Conservation (phyloP, 2,797 vertebrate genomes). For the Acridotheres tristis region DNA sequence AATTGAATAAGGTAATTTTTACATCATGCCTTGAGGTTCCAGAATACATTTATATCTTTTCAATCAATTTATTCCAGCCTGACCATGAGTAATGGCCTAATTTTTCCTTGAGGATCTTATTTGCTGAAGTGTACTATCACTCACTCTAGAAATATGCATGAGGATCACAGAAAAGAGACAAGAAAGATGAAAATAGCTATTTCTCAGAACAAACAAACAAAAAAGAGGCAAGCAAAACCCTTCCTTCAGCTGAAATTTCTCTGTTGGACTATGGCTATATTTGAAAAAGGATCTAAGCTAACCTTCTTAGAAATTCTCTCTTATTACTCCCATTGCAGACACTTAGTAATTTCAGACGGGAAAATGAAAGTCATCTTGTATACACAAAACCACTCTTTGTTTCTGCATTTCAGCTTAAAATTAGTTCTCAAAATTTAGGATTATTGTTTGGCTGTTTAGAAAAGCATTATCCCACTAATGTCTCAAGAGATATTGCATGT, state of each 20-base stretch:
- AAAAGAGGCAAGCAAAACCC: not conserved
- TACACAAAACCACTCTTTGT: not conserved
- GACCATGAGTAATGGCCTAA: conserved; percentile 12
- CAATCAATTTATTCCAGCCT: not conserved
- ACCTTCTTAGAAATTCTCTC: not conserved
- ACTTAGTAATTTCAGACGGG: not conserved
- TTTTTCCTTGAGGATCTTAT: conserved; percentile 1
- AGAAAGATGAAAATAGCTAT: not conserved
- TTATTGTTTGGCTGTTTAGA: not conserved
- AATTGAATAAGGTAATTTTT: conserved; percentile 7
- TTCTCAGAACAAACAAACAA: not conserved
- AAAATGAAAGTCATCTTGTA: not conserved
- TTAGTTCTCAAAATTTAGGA: conserved; percentile 17
- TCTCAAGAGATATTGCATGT: not conserved
- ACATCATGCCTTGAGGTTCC: not conserved
- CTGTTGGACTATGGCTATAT: not conserved
- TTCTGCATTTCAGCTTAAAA: conserved; percentile 36
- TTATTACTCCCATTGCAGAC: not conserved
- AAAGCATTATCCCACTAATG: not conserved
- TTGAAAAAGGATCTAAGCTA: conserved; percentile 2
- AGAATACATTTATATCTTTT: not conserved
- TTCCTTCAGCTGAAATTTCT: not conserved
- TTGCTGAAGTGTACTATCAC: conserved; percentile 7
- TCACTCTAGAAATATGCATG: not conserved
- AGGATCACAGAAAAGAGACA: not conserved